Evolutionary conservation across 2,888 invertebrate genomes (phyloP), one percentile per base, ranked within the genome.

Genomic region (Acutogordius australiensis): DNA sequence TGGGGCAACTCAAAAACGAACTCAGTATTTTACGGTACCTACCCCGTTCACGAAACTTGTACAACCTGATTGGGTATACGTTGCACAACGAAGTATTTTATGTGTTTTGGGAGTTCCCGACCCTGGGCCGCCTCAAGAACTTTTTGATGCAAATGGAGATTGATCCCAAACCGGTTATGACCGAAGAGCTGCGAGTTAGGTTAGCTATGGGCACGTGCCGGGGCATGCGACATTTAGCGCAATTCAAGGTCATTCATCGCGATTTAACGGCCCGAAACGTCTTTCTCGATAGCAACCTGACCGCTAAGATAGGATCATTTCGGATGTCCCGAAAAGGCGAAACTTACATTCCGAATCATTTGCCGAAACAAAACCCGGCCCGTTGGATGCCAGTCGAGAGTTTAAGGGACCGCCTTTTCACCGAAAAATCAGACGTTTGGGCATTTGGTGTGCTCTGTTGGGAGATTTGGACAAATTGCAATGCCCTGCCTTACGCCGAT

Each of bases 391-490:
- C 51, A 51, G 13, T 51, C n/a, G 51, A 51, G 23, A 21, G n/a
- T 51, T 4, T 51, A n/a, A 51, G 51, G 51, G 51, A 51, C 4
- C 8, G 26, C 4, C 4, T 51, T 51, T 51, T 51, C 23, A 51
- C 51, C 4, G n/a, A 51, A 51, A 51, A 51, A 51, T 51, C 51
- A n/a, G 51, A 51, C 23, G 51, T 51, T 4, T 51, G 51, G 51
- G 13, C 51, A n/a, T 51, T 51, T 23, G 51, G 51, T 4, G 26
- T 51, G 13, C 4, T 51, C 4, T 51, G 51, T 51, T 51, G 51
- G 51, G 51, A 51, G 26, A 51, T 51, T n/a, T 51, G 51, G 51
- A 21, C 51, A n/a, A 23, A 51, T 51, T 51, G 51, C 23, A 4
- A n/a, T 23, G 13, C 8, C n/a, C 23, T 51, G 23, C 51, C 51